Evolutionary conservation across 1,140 invertebrate species (phyloP).

Genomic region (Heterodera schachtii): DNA sequence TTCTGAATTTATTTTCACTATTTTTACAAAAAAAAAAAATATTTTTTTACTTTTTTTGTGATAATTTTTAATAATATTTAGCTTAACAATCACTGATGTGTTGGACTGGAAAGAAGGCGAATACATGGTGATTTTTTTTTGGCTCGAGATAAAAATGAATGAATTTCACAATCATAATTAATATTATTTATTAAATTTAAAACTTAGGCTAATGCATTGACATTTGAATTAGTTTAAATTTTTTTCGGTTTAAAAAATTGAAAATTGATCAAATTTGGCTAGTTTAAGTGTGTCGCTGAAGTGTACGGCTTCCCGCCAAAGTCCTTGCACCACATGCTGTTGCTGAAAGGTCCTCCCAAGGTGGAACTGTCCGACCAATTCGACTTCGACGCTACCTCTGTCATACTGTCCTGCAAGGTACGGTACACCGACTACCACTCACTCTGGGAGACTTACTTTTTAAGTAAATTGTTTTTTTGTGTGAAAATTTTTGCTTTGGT

Average conservation of each 20-base stretch:
- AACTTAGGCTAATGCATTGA: too few species aligned
- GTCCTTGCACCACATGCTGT: constrained; percentile 49
- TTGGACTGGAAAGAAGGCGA: constrained; percentile 56
- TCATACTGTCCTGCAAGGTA: constrained; percentile 29
- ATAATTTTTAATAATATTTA: constrained; percentile 33
- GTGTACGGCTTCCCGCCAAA: constrained; percentile 47
- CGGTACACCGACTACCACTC: neutral
- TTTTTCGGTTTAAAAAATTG: too few species aligned
- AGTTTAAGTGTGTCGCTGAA: constrained; percentile 36
- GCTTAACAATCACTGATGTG: constrained; percentile 56
- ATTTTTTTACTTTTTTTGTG: too few species aligned
- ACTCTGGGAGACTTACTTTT: too few species aligned
- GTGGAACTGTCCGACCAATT: constrained; percentile 21
- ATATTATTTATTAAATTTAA: neutral
- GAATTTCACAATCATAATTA: neutral
- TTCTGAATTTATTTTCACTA: too few species aligned
- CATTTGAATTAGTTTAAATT: too few species aligned
- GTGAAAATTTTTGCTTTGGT: too few species aligned
- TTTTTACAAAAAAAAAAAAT: too few species aligned
- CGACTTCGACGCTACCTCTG: neutral
- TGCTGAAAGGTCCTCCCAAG: constrained; percentile 48
- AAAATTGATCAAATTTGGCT: neutral
- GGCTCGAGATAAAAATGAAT: neutral
- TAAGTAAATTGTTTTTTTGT: too few species aligned
- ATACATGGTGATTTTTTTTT: constrained; percentile 43